phyloP scores from a whole-genome alignment of 2,113 vertebrate species.

The Emberiza fucata region DNA sequence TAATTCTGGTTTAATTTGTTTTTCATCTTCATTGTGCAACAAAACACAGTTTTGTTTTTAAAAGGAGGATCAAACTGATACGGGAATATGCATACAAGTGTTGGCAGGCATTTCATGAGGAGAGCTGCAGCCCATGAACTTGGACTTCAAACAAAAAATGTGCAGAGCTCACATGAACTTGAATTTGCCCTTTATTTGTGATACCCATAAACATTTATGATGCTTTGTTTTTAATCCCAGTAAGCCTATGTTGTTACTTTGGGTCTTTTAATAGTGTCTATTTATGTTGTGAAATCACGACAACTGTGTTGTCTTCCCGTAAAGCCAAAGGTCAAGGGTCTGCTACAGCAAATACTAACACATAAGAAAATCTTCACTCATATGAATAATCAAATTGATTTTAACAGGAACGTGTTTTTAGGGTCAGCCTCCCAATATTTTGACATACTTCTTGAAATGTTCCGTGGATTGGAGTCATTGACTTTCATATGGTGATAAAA shows the following conservation, averaged over 20 bases:
- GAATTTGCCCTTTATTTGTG: conserved; percentile 17
- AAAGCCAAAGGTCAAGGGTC: conserved; percentile 20
- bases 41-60: conserved; percentile 5
- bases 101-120: conserved; percentile 6
- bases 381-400: conserved; percentile 5
- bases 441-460: conserved; percentile 20
- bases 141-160: conserved; percentile 22
- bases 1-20: conserved; percentile 25
- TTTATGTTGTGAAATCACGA: conserved; percentile 53
- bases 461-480: neutral
- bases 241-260: neutral
- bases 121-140: neutral
- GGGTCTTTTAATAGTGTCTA: neutral
- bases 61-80: conserved; percentile 24
- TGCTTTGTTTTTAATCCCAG: conserved; percentile 33
- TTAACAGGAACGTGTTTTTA: neutral
- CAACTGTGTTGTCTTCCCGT: conserved; percentile 5
- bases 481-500: conserved; percentile 32
- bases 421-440: conserved; percentile 39
- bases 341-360: conserved; percentile 17
- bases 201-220: conserved; percentile 34
- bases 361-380: neutral
- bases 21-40: conserved; percentile 36
- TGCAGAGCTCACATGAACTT: conserved; percentile 18
- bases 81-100: neutral